Evolutionary conservation across 1,140 invertebrate genomes (phyloP).

Genomic region (Bombus vancouverensis): DNA sequence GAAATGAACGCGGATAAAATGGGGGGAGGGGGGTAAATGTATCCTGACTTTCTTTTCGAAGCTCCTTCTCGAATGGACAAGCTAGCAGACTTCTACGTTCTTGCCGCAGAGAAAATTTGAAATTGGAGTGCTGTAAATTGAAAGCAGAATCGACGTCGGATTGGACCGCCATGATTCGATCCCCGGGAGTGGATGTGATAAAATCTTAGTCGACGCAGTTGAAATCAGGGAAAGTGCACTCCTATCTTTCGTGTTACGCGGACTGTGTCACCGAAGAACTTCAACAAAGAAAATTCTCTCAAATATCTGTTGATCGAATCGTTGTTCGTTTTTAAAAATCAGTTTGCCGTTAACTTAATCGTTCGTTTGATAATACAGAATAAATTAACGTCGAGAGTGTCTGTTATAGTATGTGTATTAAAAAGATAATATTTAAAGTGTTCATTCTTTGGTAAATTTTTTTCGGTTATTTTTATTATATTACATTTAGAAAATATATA

Average conservation of each 20-base stretch:
- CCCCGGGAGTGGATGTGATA: conserved; percentile 13
- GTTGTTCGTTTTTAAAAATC: not conserved
- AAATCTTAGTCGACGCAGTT: conserved; percentile 14
- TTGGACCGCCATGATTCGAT: conserved; percentile 4
- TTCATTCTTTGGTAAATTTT: not conserved
- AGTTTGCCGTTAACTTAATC: no score
- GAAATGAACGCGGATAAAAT: not conserved
- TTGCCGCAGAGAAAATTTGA: not conserved
- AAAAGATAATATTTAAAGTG: not conserved
- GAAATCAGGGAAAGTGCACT: not conserved
- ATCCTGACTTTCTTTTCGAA: not conserved
- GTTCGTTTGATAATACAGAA: no score
- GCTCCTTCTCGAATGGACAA: not conserved
- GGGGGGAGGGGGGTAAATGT: not conserved
- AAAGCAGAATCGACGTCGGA: conserved; percentile 20
- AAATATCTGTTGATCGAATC: not conserved
- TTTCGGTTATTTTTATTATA: not conserved
- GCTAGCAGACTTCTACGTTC: not conserved
- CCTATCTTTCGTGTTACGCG: not conserved
- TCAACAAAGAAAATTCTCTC: not conserved
- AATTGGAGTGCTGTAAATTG: conserved; percentile 34
- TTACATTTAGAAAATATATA: not conserved
- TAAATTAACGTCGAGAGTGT: no score
- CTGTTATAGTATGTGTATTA: no score
- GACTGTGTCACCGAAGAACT: not conserved